Evolutionary conservation across 2,797 vertebrate species (phyloP).

Genomic region (Hybognathus amarus): DNA sequence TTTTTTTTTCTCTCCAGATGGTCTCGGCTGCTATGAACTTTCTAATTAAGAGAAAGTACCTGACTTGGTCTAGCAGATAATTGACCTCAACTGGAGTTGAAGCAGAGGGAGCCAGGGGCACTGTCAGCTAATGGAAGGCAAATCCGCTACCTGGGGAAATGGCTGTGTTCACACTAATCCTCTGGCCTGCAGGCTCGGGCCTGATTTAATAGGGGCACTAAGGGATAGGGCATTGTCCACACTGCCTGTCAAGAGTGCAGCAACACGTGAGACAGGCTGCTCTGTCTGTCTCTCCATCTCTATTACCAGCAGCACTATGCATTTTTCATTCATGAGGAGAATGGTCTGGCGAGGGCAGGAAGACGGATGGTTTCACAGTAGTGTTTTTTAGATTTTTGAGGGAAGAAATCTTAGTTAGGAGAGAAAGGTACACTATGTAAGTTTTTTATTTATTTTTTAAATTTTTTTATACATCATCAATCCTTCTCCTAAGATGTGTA

Average conservation of each 20-base stretch:
- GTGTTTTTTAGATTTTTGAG: neutral
- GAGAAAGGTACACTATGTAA: neutral
- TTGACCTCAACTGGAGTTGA: constrained; percentile 78
- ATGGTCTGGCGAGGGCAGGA: neutral
- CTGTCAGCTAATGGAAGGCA: constrained; percentile 82
- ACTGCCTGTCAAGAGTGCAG: constrained; percentile 61
- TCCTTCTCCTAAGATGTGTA: neutral
- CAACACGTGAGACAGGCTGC: constrained; percentile 70
- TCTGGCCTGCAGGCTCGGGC: constrained; percentile 77
- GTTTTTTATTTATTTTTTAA: too few relatives aligned
- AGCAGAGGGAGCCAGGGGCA: constrained; percentile 78
- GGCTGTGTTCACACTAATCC: constrained; percentile 83
- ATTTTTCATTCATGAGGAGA: constrained; percentile 28
- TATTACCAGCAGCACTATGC: neutral
- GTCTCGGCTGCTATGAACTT: constrained; percentile 56
- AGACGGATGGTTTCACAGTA: neutral
- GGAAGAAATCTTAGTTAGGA: neutral
- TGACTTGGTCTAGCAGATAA: constrained; percentile 68
- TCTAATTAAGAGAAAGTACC: constrained; percentile 66
- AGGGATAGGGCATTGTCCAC: constrained; percentile 59
- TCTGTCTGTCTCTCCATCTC: constrained; percentile 34
- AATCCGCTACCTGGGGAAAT: constrained; percentile 85
- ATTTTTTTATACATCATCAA: neutral
- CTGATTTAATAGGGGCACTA: constrained; percentile 75
- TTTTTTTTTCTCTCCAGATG: constrained; percentile 63